Evolutionary conservation across 2,797 vertebrate species (phyloP).

Genomic region (Ceryle rudis): DNA sequence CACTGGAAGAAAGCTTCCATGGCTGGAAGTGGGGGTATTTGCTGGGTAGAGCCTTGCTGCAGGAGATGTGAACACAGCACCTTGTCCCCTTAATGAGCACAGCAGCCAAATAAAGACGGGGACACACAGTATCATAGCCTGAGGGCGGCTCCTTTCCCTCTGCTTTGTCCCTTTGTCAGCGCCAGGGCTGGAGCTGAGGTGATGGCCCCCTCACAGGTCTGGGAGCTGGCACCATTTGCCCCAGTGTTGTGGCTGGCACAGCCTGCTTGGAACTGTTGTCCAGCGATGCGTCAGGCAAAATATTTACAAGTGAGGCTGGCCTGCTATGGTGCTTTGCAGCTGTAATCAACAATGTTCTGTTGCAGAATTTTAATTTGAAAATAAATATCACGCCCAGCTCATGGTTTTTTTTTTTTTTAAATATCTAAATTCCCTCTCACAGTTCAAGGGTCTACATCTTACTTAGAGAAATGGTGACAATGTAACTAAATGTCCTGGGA

Average conservation of each 20-base stretch:
- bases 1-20: fast-evolving
- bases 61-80: fast-evolving
- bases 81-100: fast-evolving
- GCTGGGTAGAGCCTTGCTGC: fast-evolving
- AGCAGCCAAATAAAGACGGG: neutral
- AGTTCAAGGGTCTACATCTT: neutral
- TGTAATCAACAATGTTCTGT: neutral
- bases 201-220: neutral
- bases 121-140: neutral
- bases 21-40: neutral
- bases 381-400: neutral
- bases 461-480: neutral
- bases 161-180: fast-evolving
- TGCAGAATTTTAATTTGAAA: neutral
- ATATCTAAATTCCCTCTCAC: neutral
- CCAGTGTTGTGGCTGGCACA: neutral
- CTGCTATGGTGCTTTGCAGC: neutral
- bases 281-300: neutral
- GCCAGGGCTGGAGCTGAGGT: fast-evolving
- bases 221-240: neutral
- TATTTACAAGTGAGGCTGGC: neutral
- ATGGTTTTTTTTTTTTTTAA: neutral
- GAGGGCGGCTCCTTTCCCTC: neutral
- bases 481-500: neutral
- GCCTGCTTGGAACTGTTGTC: neutral